Conservation (phyloP, 2,888 invertebrate genomes). For the Polyploca ridens region DNA sequence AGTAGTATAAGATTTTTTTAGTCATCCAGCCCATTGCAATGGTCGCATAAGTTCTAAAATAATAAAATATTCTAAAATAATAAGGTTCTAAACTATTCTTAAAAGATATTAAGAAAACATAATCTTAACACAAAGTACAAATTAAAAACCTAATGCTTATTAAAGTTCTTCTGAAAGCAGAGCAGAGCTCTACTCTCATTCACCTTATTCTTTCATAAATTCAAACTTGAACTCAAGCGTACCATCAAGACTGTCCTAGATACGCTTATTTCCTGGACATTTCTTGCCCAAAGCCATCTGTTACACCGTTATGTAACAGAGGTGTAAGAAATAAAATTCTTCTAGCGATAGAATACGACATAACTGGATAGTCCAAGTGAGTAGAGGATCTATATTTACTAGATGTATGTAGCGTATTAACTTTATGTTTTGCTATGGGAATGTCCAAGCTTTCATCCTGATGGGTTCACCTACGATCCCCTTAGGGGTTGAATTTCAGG, state of each 20-base stretch:
- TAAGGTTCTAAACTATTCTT: background rate
- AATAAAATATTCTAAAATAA: no score
- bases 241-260: conserved; percentile 42
- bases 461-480: no score
- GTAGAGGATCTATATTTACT: background rate
- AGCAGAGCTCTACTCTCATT: conserved; percentile 26
- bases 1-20: no score
- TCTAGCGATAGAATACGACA: background rate
- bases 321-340: background rate
- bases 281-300: conserved; percentile 28
- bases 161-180: conserved; percentile 38
- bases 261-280: conserved; percentile 49
- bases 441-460: no score
- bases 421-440: no score
- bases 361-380: background rate
- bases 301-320: conserved; percentile 32
- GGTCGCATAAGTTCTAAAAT: no score
- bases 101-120: background rate
- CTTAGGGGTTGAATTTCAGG: no score
- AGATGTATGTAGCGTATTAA: no score
- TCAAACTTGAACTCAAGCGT: conserved; percentile 43
- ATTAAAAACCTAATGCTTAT: background rate
- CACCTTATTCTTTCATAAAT: conserved; percentile 44
- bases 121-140: no score
- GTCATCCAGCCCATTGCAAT: no score